phyloP scores from a whole-genome alignment of 2,797 vertebrate species.

The Lemur catta region DNA sequence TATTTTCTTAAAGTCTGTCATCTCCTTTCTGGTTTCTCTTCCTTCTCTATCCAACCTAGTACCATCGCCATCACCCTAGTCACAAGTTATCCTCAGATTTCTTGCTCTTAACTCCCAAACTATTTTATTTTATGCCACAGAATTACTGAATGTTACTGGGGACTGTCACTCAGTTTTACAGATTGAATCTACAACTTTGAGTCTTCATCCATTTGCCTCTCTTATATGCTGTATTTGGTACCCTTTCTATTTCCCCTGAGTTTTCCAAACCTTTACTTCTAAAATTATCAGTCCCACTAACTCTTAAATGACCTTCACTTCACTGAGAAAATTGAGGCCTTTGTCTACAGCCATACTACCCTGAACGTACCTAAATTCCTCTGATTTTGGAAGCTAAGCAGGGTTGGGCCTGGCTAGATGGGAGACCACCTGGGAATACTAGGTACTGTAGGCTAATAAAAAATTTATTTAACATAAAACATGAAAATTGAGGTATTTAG shows the following conservation, averaged over 20 bases:
- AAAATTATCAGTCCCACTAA: not conserved
- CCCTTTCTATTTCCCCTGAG: not conserved
- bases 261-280: not conserved
- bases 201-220: not conserved
- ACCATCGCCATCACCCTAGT: not conserved
- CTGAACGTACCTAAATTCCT: not conserved
- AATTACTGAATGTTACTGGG: not conserved
- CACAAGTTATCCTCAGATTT: not conserved
- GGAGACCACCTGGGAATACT: not conserved
- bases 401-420: not conserved
- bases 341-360: not conserved
- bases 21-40: not conserved
- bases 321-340: not conserved
- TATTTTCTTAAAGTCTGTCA: not conserved
- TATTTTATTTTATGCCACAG: not conserved
- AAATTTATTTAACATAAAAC: not conserved
- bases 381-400: not conserved
- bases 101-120: not conserved
- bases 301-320: not conserved
- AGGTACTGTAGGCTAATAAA: not conserved
- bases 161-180: not conserved
- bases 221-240: not conserved
- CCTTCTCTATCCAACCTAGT: not conserved
- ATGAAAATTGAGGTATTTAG: not conserved
- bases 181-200: not conserved